Evolutionary conservation across 23 tunicate species (phyloP), one percentile per base, ranked within the genome.

Genomic region (Clavelina lepadiformis): DNA sequence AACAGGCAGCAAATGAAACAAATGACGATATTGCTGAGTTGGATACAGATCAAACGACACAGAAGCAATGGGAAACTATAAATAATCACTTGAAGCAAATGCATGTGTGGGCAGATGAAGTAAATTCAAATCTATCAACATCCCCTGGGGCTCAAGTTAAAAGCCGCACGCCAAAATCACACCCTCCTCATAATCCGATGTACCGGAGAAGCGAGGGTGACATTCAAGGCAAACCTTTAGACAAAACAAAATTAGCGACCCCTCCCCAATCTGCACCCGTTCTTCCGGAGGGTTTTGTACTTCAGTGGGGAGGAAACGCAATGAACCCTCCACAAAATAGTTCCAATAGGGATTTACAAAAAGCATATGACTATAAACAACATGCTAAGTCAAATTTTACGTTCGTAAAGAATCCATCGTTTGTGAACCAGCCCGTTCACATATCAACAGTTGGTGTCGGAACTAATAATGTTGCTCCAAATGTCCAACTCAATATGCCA

Each of bases 251-350:
- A 25, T 8, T 58, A 8, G 28, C 56, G 25, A 51, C 35, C 1
- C 75, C 81, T 2, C 93, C 93, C 2, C 93, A 84, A 46, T 74
- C 93, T 41, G 93, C 93, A 20, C 93, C 93, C 20, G 78, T 84
- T 24, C 68, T 68, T 11, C 77, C 91, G 2, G 91, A 68, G 35
- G 71, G 64, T 20, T 84, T 51, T 68, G 70, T 73, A 21, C 74
- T 62, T 0, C 51, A 76, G 18, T 84, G 93, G 93, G 62, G n/a
- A 29, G 31, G 31, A 25, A 51, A 58, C 11, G 21, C 18, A 7
- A 25, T 5, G 32, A 52, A 52, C 21, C 20, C 58, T 52, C 49
- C n/a, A n/a, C n/a, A n/a, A n/a, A n/a, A n/a, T n/a, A n/a, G n/a
- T n/a, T n/a, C n/a, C n/a, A n/a, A n/a, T n/a, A n/a, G n/a, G n/a